Conservation (phyloP, 2,888 invertebrate species). For the Zaprionus obscuricornis region DNA sequence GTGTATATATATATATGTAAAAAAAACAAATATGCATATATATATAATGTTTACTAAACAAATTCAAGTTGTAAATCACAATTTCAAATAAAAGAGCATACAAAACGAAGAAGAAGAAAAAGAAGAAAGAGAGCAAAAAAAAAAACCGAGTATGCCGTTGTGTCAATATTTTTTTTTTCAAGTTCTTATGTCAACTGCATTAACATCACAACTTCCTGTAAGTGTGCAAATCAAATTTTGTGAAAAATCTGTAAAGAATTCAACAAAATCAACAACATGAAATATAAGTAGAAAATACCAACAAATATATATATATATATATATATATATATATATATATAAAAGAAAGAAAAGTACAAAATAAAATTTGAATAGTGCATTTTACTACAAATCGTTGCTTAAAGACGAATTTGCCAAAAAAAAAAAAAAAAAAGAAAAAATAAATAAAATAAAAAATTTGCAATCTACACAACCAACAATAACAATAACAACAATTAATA, state of each 20-base stretch:
- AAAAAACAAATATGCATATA: background rate
- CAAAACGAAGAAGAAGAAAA: too few species aligned
- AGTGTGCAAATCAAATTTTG: conserved; percentile 35
- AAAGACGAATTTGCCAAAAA: conserved; percentile 37
- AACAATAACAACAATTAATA: conserved; percentile 13
- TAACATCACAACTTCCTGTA: conserved; percentile 33
- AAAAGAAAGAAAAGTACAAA: too few species aligned
- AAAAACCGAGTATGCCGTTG: conserved; percentile 31
- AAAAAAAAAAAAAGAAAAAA: conserved; percentile 24
- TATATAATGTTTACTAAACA: too few species aligned
- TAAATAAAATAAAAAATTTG: conserved; percentile 12
- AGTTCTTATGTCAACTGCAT: conserved; percentile 32
- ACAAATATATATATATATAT: background rate
- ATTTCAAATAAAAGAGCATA: too few species aligned
- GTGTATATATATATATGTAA: too few species aligned
- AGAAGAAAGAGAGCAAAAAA: too few species aligned
- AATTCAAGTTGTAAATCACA: too few species aligned
- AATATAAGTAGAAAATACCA: background rate
- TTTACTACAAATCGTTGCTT: conserved; percentile 30
- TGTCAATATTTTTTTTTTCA: conserved; percentile 44
- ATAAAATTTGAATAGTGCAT: background rate
- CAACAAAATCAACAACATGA: too few species aligned
- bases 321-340: background rate
- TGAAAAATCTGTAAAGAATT: too few species aligned
- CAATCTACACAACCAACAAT: conserved; percentile 17